A percentile compares a stretch with the other conserved stretches of the same genome.
Conservation (phyloP, 2,113 vertebrate genomes). For the Taurulus bubalis region DNA sequence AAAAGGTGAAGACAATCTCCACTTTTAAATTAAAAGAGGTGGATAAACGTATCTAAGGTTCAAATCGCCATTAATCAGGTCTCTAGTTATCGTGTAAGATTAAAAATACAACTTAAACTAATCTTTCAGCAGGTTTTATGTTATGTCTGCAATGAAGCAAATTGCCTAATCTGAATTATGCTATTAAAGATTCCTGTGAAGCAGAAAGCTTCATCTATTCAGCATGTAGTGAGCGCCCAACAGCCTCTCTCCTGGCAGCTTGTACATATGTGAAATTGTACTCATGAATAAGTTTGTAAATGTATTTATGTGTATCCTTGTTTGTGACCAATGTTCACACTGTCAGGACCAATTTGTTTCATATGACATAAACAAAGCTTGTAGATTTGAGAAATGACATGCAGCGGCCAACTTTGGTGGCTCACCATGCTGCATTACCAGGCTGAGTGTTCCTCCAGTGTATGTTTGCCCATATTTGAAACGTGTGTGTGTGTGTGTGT, state of each 20-base stretch:
- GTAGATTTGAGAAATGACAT: slow-evolving; percentile 4
- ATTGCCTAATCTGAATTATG: not conserved
- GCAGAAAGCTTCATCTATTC: not conserved
- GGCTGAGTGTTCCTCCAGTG: slow-evolving; percentile 14
- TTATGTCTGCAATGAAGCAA: not conserved
- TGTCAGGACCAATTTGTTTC: not conserved
- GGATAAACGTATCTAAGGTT: not conserved
- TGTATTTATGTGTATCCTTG: not conserved
- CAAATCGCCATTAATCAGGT: not conserved
- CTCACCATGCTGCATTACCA: slow-evolving; percentile 9
- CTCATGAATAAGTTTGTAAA: not conserved
- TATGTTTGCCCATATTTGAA: slow-evolving; percentile 11
- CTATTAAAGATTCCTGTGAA: not conserved
- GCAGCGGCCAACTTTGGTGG: not conserved
- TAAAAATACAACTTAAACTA: not conserved
- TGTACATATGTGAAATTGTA: not conserved
- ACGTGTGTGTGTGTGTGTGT: not conserved
- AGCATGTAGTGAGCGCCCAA: not conserved
- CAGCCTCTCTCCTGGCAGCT: not conserved
- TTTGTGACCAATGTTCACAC: slow-evolving; percentile 3
- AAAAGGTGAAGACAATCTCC: not conserved
- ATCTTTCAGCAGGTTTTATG: not conserved
- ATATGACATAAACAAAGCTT: not conserved
- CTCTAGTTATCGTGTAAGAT: no score
- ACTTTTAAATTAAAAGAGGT: not conserved